phyloP scores from a whole-genome alignment of 2,797 vertebrate genomes.

The Etheostoma nigrum region DNA sequence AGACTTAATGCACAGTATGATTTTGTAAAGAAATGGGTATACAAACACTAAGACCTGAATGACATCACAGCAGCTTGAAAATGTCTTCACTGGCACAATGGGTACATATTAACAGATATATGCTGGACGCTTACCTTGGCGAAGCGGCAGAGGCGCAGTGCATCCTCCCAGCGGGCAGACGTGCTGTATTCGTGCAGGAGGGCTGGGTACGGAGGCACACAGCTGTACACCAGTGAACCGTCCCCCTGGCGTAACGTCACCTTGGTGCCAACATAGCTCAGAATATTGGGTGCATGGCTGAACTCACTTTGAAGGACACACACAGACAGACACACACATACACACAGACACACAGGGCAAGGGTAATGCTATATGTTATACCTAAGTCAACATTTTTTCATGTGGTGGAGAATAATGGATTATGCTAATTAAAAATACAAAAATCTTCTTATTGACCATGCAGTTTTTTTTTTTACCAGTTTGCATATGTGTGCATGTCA shows the following conservation, averaged over 20 bases:
- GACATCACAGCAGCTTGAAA: not conserved
- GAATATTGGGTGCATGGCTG: conserved; percentile 88
- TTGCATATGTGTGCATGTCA: conserved; percentile 17
- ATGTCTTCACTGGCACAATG: not conserved
- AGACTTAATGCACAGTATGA: not conserved
- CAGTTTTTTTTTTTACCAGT: conserved; percentile 8
- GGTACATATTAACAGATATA: not conserved
- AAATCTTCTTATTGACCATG: conserved; percentile 15
- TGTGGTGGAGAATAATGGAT: conserved; percentile 13
- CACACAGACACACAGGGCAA: not conserved
- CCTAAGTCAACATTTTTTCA: not conserved
- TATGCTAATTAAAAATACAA: conserved; percentile 18
- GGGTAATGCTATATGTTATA: not conserved
- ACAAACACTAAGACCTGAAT: conserved; percentile 3
- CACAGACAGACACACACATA: conserved; percentile 3
- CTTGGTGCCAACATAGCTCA: conserved; percentile 90
- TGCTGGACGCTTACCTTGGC: conserved; percentile 87
- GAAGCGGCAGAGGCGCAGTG: conserved; percentile 92
- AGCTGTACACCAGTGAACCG: conserved; percentile 91
- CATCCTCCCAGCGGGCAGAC: conserved; percentile 92
- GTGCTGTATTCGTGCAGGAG: conserved; percentile 90
- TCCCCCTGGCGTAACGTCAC: conserved; percentile 91
- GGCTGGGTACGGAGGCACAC: conserved; percentile 88
- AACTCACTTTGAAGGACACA: conserved; percentile 87
- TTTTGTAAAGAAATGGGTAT: not conserved